Evolutionary conservation across 1,140 invertebrate genomes (phyloP).

Genomic region (Maconellicoccus hirsutus): DNA sequence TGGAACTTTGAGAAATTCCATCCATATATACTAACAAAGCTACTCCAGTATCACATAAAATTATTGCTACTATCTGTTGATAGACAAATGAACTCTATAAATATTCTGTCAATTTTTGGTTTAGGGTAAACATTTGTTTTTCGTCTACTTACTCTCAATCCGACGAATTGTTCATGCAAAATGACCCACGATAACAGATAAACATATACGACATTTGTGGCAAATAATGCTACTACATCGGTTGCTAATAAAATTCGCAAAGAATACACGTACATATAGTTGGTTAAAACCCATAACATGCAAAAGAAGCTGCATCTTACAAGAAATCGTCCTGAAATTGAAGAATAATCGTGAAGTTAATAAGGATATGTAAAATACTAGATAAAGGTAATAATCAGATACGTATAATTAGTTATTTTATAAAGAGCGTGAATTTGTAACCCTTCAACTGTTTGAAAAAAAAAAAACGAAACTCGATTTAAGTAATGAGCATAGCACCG

Average conservation of each 20-base stretch:
- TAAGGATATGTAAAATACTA: no score
- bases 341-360: neutral
- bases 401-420: no score
- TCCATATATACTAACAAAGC: slow-evolving; percentile 90
- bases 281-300: slow-evolving; percentile 79
- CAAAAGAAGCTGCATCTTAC: slow-evolving; percentile 77
- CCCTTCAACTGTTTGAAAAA: no score
- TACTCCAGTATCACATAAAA: slow-evolving; percentile 86
- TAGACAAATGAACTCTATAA: neutral
- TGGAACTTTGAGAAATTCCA: slow-evolving; percentile 60
- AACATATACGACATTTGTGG: slow-evolving; percentile 83
- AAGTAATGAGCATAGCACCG: no score
- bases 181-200: slow-evolving; percentile 93
- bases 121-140: neutral
- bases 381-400: no score
- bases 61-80: slow-evolving; percentile 82
- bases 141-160: slow-evolving; percentile 67
- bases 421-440: no score
- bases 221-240: slow-evolving; percentile 82
- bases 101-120: neutral
- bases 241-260: slow-evolving; percentile 73
- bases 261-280: slow-evolving; percentile 82
- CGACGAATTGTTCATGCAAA: slow-evolving; percentile 90
- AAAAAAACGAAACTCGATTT: no score
- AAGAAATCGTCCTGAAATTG: slow-evolving; percentile 58